phyloP scores from a whole-genome alignment of 2,113 vertebrate species.

The Labeo catla region DNA sequence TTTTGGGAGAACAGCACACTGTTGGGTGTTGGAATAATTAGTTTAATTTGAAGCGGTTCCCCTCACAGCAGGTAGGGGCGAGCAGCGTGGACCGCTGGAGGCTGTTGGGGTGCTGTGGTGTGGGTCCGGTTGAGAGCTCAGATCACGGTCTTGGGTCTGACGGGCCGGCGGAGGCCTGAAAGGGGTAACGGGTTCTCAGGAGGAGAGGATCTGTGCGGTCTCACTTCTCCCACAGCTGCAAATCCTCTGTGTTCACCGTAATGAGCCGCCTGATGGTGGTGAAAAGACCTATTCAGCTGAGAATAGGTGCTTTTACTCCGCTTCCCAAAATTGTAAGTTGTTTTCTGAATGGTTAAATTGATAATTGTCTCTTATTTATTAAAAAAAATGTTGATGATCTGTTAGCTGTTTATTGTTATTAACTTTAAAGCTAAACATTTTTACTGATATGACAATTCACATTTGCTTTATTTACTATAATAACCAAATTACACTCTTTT shows the following conservation, averaged over 20 bases:
- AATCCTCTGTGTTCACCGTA: neutral
- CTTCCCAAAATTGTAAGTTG: neutral
- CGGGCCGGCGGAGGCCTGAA: slow-evolving; percentile 9
- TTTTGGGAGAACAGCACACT: slow-evolving; percentile 45
- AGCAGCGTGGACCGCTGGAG: slow-evolving; percentile 71
- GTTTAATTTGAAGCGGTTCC: slow-evolving; percentile 72
- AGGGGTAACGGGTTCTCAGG: slow-evolving; percentile 50
- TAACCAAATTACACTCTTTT: no score
- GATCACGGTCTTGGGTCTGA: slow-evolving; percentile 43
- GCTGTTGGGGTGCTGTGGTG: slow-evolving; percentile 54
- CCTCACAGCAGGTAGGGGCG: slow-evolving; percentile 75
- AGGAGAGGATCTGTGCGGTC: slow-evolving; percentile 59
- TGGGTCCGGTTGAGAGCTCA: slow-evolving; percentile 11
- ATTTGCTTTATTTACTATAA: neutral
- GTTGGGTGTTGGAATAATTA: slow-evolving; percentile 71
- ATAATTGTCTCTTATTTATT: neutral
- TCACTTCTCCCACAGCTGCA: slow-evolving; percentile 60
- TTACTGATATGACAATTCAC: neutral
- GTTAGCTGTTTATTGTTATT: neutral
- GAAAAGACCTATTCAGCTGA: slow-evolving; percentile 27
- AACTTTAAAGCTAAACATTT: neutral
- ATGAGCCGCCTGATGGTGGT: neutral
- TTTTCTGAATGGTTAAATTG: neutral
- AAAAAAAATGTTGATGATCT: neutral
- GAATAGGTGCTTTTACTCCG: neutral